Evolutionary conservation across 2,888 invertebrate genomes (phyloP), one percentile per base, ranked within the genome.

Genomic region (Steromphala cineraria): DNA sequence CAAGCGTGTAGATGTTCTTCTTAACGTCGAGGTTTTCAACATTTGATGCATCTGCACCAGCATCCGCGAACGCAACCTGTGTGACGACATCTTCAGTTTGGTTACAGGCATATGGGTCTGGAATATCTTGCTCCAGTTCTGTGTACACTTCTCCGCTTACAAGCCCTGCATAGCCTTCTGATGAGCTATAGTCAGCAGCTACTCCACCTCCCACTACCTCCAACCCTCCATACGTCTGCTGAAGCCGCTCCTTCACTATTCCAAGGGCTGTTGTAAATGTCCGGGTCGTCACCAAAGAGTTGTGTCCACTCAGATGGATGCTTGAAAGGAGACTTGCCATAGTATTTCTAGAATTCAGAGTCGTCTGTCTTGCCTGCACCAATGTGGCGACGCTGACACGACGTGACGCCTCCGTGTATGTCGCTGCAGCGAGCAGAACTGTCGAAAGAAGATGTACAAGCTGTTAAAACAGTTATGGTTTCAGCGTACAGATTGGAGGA

Each of bases 121-220:
- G 67, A 40, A 78, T 71, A 53, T 78, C 78, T 15, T 31, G 5
- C 28, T 78, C 55, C 24, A 78, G 40, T 7, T 28, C 36, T 31
- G 53, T 71, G 78, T 46, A 55, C 24, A 78, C 40, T 15, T 36
- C 28, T 5, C 78, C 76, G 56, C 24, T 79, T 24, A 81, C 52
- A 0, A 75, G 17, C 8, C 76, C 77, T 13, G 75, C 75, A 19
- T 80, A 62, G 7, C 62, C 67, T 36, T 46, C 53, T 0, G 53
- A 40, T 1, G 17, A 5, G 40, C 17, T 15, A 28, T 67, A 77
- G 21, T 80, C 75, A 5, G 80, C 83, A 31, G 75, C 81, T 2
- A 78, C 78, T 13, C 53, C 40, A 7, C 78, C 78, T 28, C 83
- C 83, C n/a, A 80, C 46, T n/a, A 83, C 83, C 15, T 81, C 75